These are phyloP conservation scores for Lampris incognitus DNA, from an alignment of 2,113 vertebrate genomes.

Conservation along the genomic window DNA sequence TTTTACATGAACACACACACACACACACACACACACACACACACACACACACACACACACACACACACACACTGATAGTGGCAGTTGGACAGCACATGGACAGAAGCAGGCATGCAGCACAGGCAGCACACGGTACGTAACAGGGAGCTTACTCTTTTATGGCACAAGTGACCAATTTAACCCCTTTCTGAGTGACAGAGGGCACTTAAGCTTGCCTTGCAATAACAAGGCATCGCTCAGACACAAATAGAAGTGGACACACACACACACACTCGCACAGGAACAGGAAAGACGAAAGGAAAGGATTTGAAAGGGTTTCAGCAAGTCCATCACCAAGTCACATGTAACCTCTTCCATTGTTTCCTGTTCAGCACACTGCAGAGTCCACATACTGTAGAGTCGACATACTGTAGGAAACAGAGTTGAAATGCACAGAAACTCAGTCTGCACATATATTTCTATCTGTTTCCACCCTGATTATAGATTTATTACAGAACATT, in stretches of 20 bases:
- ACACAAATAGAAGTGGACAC: conserved; percentile 1
- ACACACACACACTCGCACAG: neutral
- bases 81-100: neutral
- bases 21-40: conserved; percentile 2
- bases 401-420: too few species aligned
- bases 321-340: too few species aligned
- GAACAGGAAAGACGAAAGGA: neutral
- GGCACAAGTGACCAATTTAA: conserved; percentile 60
- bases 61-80: neutral
- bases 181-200: conserved; percentile 51
- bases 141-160: conserved; percentile 35
- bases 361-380: too few species aligned
- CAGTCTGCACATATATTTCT: too few species aligned
- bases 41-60: conserved; percentile 13
- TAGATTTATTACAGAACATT: too few species aligned
- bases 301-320: too few species aligned
- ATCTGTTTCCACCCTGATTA: too few species aligned
- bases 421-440: too few species aligned
- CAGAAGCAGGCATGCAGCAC: neutral
- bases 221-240: conserved; percentile 13
- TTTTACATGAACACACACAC: neutral
- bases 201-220: conserved; percentile 47
- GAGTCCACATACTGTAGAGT: too few species aligned
- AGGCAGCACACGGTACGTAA: neutral
- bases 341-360: too few species aligned